Base-by-base conservation (phyloP, 2,797 vertebrate genomes). In the Phrynocephalus forsythii region DNA sequence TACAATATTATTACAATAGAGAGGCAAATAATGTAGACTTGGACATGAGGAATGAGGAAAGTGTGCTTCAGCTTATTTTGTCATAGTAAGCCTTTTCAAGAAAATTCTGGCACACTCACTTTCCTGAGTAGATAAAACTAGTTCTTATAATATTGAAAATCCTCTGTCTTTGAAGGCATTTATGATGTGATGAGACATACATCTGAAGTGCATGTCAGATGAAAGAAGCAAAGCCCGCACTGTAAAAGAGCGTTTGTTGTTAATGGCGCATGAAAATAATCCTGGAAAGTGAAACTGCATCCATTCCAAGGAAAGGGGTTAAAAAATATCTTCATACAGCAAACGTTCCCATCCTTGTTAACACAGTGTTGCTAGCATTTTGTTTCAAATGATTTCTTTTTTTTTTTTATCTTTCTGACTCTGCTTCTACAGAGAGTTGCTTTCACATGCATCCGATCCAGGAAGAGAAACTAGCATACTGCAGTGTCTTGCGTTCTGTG, bases 141-240 rank as follows among this genome's bases (percentile, higher is more conserved):
- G 71, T 76, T 87, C 79, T 67, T 75, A 73, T 86, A 86, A 73
- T 81, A 30, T 81, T 73, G 79, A 81, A 80, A 75, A 87, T 67
- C 56, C 60, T 72, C 69, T 73, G 79, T 75, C 79, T 82, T 72
- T 88, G 76, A 84, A 33, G 68, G 67, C 38, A 33, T 88, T 88
- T 72, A 79, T 82, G 82, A 48, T 79, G 38, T 88, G 76, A 88
- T 88, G 76, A 83, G 75, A 83, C 82, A 71, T 79, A 73, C 52
- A 79, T 79, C 52, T 84, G 52, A 79, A 84, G 67, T 79, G 28
- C 20, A 18, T 79, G 79, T 68, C 82, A 88, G 44, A 79, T 8
- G 52, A 84, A 88, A 76, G 76, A 73, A 50, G 76, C 60, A 79
- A 84, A 84, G 33, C 52, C 75, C 26, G 6, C 38, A 26, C 13